Conservation (phyloP, 2,113 vertebrate genomes). For the Fulica atra region DNA sequence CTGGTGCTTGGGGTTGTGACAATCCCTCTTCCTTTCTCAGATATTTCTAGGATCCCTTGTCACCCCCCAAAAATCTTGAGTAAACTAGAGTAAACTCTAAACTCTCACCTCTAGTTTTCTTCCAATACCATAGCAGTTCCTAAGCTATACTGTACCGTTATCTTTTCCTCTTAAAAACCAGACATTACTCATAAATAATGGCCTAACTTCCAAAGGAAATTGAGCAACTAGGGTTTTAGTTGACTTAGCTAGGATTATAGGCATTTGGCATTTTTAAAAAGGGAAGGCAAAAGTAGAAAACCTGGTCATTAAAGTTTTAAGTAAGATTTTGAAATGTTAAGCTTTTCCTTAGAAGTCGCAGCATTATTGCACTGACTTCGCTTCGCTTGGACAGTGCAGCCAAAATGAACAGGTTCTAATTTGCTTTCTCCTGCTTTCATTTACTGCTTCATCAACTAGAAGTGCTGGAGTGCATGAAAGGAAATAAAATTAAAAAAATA, state of each 20-base stretch:
- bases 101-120: neutral
- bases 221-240: neutral
- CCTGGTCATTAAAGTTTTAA: neutral
- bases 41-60: neutral
- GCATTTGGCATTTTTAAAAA: neutral
- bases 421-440: neutral
- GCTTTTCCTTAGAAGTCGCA: neutral
- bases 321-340: neutral
- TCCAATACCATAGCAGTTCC: neutral
- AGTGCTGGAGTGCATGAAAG: slow-evolving; percentile 40
- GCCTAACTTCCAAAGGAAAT: neutral
- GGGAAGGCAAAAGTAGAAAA: neutral
- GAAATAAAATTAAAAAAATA: neutral
- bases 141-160: neutral
- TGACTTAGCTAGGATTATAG: neutral
- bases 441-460: slow-evolving; percentile 15
- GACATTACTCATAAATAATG: neutral
- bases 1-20: neutral
- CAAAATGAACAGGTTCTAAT: neutral
- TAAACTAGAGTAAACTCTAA: neutral
- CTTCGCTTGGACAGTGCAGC: neutral
- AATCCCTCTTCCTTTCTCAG: neutral
- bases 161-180: neutral
- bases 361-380: slow-evolving; percentile 11
- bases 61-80: neutral